A percentile compares a stretch with the other conserved stretches of the same genome.
These are phyloP conservation scores for Rhinichthys osculus DNA, from an alignment of 2,797 vertebrate species.

Conservation along the genomic window DNA sequence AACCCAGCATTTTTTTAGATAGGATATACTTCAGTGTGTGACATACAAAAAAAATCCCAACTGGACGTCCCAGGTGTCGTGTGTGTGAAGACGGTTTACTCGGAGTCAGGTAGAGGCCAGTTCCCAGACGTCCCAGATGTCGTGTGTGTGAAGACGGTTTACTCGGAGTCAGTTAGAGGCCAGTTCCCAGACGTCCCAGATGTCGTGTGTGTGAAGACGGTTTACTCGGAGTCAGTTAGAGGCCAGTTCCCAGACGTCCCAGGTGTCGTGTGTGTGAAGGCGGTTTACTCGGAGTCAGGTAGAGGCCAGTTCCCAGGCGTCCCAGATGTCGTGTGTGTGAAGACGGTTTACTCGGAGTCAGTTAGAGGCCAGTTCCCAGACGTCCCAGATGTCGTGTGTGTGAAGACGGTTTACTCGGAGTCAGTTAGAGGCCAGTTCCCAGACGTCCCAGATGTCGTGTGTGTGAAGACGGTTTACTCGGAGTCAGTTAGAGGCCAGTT, in stretches of 20 bases:
- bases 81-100: constrained; percentile 19
- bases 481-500: too few relatives aligned
- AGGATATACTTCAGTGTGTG: constrained; percentile 8
- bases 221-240: constrained; percentile 63
- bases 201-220: not conserved
- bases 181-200: constrained; percentile 78
- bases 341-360: constrained; percentile 21
- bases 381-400: too few relatives aligned
- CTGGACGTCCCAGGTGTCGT: not conserved
- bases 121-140: constrained; percentile 70
- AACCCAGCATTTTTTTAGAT: too few relatives aligned
- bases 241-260: constrained; percentile 83
- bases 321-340: not conserved
- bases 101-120: constrained; percentile 79
- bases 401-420: too few relatives aligned
- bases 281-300: constrained; percentile 60
- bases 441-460: too few relatives aligned
- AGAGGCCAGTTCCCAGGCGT: constrained; percentile 84
- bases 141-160: not conserved
- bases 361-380: too few relatives aligned
- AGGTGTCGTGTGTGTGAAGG: not conserved
- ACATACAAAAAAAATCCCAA: not conserved
- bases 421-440: too few relatives aligned
- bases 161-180: constrained; percentile 73
- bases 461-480: too few relatives aligned